Base-by-base conservation (phyloP, 2,888 invertebrate species). In the Athalia cordata region DNA sequence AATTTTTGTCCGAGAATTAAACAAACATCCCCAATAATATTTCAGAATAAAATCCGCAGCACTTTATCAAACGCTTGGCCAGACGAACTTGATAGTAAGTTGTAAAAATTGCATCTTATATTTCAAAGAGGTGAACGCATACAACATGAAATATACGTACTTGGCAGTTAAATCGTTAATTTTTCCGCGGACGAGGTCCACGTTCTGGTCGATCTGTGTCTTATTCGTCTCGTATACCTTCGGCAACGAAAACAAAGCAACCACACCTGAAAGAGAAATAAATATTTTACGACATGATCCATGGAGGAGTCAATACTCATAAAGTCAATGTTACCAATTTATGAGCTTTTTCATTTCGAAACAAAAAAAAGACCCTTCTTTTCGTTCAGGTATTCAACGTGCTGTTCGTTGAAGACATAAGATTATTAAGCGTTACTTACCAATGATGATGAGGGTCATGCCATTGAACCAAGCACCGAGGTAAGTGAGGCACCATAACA, bases 381-480 rank as follows among this genome's bases (percentile, higher is more conserved):
- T 65, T 8, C 76, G 77, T 55, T 70, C 13, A 9, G 75, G 59
- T 75, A 61, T 68, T 76, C 8, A 9, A 43, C 5, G 5, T 64
- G 1, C 8, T 11, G 29, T 62, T 29, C 29, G 11, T 43, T 4
- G 47, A 7, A 64, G 5, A 59, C 29, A 4, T 3, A 11, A 57
- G n/a, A 65, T 43, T 57, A 49, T 3, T 7, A n/a, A 49, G 13
- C 13, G 47, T 72, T 68, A 88, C 93, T 91, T 90, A 98, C 98
- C 96, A 89, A 99, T 94, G 89, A 99, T 98, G 89, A 99, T 95
- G 87, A 99, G 95, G 85, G 99, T 98, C 95, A 99, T 97, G 91
- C 99, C 99, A 92, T 99, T 99, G 93, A 99, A 99, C 97, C 98
- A 99, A 87, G 98, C 95, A 88, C 99, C 99, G 88, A 99, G 93